Base-by-base conservation (phyloP, 2,797 vertebrate genomes). In the Microchirus variegatus region DNA sequence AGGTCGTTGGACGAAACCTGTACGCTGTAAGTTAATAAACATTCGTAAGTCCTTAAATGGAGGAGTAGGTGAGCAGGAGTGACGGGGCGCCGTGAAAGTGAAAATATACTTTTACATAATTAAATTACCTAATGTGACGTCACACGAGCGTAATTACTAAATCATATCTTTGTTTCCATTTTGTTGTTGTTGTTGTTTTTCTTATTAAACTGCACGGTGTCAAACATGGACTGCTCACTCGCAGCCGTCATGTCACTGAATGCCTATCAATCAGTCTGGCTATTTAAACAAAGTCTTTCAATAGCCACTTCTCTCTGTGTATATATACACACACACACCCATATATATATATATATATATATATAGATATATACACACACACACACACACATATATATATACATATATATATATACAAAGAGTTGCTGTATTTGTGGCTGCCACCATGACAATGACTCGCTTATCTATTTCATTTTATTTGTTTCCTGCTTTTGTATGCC, bases 31-130 rank as follows among this genome's bases (percentile, higher is more conserved):
- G 79, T 80, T 60, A 67, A 38, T 67, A 15, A 15, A 58, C 53
- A 61, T 38, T 51, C 49, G 19, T 40, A 13, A 46, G 69, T 82
- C 80, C 61, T 74, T 36, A 73, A 89, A 87, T 90, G 87, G 86
- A 87, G 87, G 87, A 86, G 81, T n/a, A n/a, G n/a, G n/a, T 68
- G 53, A 75, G 48, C 22, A 52, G 38, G 70, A 58, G 12, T 74
- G 77, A 81, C 78, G 72, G 48, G 80, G 83, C 83, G 77, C 80
- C 83, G 67, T 81, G 77, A 81, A 84, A 84, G 70, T 63, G 53
- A 78, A 84, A 83, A 72, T 54, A 9, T 45, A n/a, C 65, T 36
- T 36, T 12, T 5, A 35, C 5, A 31, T 2, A 19, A 36, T 31
- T 4, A 12, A 13, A 14, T 44, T 0, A 2, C 0, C 14, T 3